Conservation (phyloP, 2,113 vertebrate genomes). For the Notarius quadriscutis region DNA sequence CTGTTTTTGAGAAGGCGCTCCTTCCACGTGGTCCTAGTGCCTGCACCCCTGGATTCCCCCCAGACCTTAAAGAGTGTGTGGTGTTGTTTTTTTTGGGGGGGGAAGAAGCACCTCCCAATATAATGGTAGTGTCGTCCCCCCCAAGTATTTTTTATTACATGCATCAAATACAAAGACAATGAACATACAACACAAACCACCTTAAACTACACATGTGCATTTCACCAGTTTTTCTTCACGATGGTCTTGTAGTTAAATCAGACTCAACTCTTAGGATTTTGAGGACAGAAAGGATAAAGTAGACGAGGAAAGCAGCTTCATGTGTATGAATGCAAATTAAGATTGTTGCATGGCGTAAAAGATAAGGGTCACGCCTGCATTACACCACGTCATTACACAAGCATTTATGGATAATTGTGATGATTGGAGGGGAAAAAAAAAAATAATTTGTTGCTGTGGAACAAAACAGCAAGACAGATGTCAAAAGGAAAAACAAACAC, state of each 20-base stretch:
- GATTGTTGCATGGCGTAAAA: not conserved
- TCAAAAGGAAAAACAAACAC: not conserved
- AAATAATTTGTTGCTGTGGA: not conserved
- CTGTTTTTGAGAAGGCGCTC: too few relatives aligned
- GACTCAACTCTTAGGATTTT: not conserved
- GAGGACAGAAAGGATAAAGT: not conserved
- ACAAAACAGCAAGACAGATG: not conserved
- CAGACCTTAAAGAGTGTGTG: too few relatives aligned
- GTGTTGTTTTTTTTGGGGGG: too few relatives aligned
- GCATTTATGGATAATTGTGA: not conserved
- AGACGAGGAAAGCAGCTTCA: not conserved
- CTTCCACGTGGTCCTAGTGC: too few relatives aligned
- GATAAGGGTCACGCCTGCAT: not conserved
- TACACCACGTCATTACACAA: not conserved
- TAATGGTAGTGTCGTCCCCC: too few relatives aligned
- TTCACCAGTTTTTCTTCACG: not conserved
- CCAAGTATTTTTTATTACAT: too few relatives aligned
- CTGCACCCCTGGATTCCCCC: too few relatives aligned
- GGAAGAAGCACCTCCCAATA: too few relatives aligned
- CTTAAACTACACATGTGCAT: too few relatives aligned
- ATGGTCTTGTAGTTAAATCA: not conserved
- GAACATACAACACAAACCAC: too few relatives aligned
- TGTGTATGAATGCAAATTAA: not conserved
- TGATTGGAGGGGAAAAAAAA: not conserved
- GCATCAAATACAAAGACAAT: too few relatives aligned